Evolutionary conservation across 2,888 invertebrate species (phyloP).

Genomic region (Autographa pulchrina): DNA sequence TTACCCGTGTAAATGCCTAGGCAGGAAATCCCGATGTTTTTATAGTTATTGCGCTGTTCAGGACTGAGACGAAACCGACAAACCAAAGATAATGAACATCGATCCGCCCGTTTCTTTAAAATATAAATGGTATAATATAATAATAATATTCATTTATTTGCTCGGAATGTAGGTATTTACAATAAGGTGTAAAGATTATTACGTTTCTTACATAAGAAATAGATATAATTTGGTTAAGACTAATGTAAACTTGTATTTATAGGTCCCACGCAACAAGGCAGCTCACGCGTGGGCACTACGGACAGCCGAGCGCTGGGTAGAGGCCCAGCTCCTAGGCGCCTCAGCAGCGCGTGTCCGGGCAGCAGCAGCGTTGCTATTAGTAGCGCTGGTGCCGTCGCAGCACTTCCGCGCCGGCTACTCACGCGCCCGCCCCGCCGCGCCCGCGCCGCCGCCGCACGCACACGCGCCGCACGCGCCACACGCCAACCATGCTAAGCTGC

Average conservation of each 20-base stretch:
- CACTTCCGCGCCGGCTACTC: conserved; percentile 97
- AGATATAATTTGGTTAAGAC: too few relatives aligned
- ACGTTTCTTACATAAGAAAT: too few relatives aligned
- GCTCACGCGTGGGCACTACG: conserved; percentile 98
- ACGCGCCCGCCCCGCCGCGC: conserved; percentile 85
- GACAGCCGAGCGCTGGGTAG: conserved; percentile 97
- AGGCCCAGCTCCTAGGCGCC: conserved; percentile 95
- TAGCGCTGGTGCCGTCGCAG: conserved; percentile 96
- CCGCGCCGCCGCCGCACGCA: conserved; percentile 86
- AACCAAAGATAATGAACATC: too few relatives aligned
- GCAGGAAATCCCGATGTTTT: too few relatives aligned
- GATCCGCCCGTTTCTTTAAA: too few relatives aligned
- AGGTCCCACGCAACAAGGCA: conserved; percentile 95
- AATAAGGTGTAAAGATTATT: too few relatives aligned
- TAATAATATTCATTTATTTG: too few relatives aligned
- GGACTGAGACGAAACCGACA: too few relatives aligned
- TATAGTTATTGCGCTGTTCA: too few relatives aligned
- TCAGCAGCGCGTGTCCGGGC: conserved; percentile 95
- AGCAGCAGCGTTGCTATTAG: conserved; percentile 96
- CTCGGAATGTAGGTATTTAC: too few relatives aligned
- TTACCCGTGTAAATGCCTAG: too few relatives aligned
- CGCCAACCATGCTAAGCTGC: conserved; percentile 77
- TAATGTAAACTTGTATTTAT: conserved; percentile 17
- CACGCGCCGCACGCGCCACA: conserved; percentile 76
- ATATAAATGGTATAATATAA: too few relatives aligned